phyloP scores from a whole-genome alignment of 2,888 invertebrate species.

The Lithophane socia region DNA sequence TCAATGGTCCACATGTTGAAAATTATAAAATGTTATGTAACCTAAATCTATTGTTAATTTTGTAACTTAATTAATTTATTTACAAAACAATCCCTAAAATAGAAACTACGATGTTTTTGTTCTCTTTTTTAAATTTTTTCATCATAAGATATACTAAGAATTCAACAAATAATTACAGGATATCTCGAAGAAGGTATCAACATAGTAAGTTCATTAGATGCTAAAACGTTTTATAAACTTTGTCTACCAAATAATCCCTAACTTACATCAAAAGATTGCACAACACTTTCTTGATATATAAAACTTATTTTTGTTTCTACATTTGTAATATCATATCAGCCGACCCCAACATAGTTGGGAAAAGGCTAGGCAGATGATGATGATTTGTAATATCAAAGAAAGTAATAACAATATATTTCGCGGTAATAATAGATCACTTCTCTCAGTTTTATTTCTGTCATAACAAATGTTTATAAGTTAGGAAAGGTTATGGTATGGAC shows the following conservation, averaged over 20 bases:
- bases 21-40: background rate
- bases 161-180: background rate
- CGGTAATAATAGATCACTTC: conserved; percentile 9
- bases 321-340: conserved; percentile 19
- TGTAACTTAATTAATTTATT: background rate
- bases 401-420: background rate
- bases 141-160: background rate
- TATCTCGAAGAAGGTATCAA: background rate
- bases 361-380: no score
- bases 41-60: background rate
- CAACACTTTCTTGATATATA: conserved; percentile 4
- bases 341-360: no score
- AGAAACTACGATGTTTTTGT: background rate
- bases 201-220: background rate
- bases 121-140: background rate
- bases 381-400: conserved; percentile 20
- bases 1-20: background rate
- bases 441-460: conserved; percentile 15
- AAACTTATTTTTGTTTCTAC: conserved; percentile 25
- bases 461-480: conserved; percentile 23
- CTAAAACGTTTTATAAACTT: background rate
- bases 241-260: conserved; percentile 4
- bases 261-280: conserved; percentile 3
- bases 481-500: conserved; percentile 23
- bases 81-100: background rate